Conservation (phyloP, 2,888 invertebrate genomes). For the Abrostola triplasia region DNA sequence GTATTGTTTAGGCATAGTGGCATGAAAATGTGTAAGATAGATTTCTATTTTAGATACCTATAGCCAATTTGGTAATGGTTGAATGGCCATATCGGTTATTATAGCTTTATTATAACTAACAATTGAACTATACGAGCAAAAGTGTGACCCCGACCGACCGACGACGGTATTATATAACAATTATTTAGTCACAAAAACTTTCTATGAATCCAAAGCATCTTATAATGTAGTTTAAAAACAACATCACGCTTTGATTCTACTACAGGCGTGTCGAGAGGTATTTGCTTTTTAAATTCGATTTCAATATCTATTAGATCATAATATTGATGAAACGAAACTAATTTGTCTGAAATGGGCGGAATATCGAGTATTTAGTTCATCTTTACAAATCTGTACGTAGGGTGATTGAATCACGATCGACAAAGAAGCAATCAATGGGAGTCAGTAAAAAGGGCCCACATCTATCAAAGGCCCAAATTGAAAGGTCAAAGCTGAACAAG, state of each 20-base stretch:
- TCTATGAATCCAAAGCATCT: conserved; percentile 62
- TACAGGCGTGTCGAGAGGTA: conserved; percentile 51
- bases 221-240: conserved; percentile 49
- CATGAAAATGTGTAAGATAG: neutral
- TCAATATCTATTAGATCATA: conserved; percentile 18
- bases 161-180: conserved; percentile 65
- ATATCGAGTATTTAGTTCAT: conserved; percentile 29
- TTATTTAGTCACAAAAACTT: conserved; percentile 64
- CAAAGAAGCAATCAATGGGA: conserved; percentile 60
- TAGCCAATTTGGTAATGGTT: conserved; percentile 58
- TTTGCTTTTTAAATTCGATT: conserved; percentile 40
- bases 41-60: conserved; percentile 21
- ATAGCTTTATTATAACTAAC: conserved; percentile 48
- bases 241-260: conserved; percentile 49
- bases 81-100: conserved; percentile 63
- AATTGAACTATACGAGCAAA: conserved; percentile 69
- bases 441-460: conserved; percentile 60
- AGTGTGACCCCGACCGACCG: conserved; percentile 64
- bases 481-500: conserved; percentile 63
- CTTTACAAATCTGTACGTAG: conserved; percentile 17
- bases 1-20: too few relatives aligned
- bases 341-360: conserved; percentile 29
- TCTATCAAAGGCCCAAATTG: conserved; percentile 56
- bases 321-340: conserved; percentile 29
- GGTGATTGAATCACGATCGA: conserved; percentile 62